phyloP scores from a whole-genome alignment of 2,888 invertebrate species.

The Orthosia gracilis region DNA sequence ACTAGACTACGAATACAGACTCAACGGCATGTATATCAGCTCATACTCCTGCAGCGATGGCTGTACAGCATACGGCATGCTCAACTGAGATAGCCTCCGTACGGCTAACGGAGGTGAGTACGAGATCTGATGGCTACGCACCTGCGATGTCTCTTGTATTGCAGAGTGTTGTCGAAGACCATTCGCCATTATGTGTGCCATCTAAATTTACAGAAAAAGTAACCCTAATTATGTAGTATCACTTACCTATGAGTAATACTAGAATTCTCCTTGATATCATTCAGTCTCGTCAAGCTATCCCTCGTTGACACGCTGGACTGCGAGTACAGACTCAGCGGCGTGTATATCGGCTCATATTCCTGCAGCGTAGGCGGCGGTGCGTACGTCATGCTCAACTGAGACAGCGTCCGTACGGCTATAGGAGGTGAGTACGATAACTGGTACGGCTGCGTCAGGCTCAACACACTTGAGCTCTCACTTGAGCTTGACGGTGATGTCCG shows the following conservation, averaged over 20 bases:
- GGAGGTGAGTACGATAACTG: constrained; percentile 89
- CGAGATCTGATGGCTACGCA: constrained; percentile 75
- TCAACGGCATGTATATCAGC: constrained; percentile 88
- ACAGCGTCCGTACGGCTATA: constrained; percentile 90
- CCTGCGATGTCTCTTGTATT: too few species aligned
- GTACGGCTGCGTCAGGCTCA: constrained; percentile 89
- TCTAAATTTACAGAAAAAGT: too few species aligned
- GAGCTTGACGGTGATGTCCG: constrained; percentile 93
- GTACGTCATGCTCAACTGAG: constrained; percentile 91
- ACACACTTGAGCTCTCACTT: constrained; percentile 92
- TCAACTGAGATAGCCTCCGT: constrained; percentile 90
- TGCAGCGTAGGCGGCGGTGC: constrained; percentile 91
- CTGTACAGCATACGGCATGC: constrained; percentile 91
- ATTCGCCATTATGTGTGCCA: too few species aligned
- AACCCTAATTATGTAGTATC: too few species aligned
- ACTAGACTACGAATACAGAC: constrained; percentile 88
- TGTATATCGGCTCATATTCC: constrained; percentile 89
- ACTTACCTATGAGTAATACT: constrained; percentile 86
- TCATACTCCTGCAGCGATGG: constrained; percentile 91
- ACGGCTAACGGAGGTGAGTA: constrained; percentile 91
- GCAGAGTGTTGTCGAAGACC: too few species aligned
- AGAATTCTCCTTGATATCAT: constrained; percentile 85
- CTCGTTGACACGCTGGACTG: constrained; percentile 88
- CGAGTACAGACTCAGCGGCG: constrained; percentile 87
- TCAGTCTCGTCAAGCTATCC: constrained; percentile 87